Conservation (phyloP, 2,888 invertebrate genomes). For the Pterobdella sp. region DNA sequence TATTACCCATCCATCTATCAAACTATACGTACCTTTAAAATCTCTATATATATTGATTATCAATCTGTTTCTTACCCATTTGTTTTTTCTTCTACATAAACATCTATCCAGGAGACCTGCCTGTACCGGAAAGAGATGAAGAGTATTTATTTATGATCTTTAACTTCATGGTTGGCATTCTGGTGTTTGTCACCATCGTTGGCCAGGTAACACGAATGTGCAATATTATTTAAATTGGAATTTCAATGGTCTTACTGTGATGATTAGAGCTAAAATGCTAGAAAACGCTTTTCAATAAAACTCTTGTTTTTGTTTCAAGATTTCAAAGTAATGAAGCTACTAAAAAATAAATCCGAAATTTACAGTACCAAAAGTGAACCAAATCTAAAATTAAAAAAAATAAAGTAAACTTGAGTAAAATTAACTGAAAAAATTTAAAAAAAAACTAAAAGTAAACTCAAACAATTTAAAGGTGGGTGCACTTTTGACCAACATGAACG, state of each 20-base stretch:
- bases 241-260: background rate
- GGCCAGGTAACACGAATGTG: constrained; percentile 60
- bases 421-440: background rate
- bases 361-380: background rate
- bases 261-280: background rate
- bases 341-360: background rate
- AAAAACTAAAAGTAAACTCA: background rate
- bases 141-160: constrained; percentile 85
- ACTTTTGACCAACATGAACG: constrained; percentile 83
- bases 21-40: constrained; percentile 47
- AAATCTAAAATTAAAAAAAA: background rate
- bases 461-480: constrained; percentile 44
- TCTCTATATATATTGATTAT: constrained; percentile 48
- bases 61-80: constrained; percentile 70
- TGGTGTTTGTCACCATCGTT: constrained; percentile 93
- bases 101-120: constrained; percentile 78
- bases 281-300: no score
- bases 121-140: constrained; percentile 82
- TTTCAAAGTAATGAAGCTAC: background rate
- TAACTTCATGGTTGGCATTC: constrained; percentile 82
- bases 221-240: background rate
- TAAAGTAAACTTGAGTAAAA: background rate
- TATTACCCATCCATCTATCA: constrained; percentile 16
- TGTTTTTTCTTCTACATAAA: constrained; percentile 93
- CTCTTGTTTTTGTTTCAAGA: background rate